Conservation (phyloP, 1,140 invertebrate genomes). For the Oryzaephilus surinamensis region DNA sequence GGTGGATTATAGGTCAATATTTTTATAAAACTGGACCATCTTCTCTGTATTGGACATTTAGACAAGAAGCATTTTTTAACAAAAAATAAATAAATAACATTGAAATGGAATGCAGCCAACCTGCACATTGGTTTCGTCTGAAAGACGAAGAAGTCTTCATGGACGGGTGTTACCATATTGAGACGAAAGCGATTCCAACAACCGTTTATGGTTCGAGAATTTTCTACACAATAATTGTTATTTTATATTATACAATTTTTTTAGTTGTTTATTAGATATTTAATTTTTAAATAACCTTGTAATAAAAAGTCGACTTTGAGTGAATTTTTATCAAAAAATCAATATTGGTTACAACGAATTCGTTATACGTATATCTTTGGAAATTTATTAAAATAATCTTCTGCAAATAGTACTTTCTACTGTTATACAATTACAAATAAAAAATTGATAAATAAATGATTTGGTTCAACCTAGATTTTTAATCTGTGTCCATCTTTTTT, state of each 20-base stretch:
- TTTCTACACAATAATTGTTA: conserved; percentile 1
- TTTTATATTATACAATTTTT: not conserved
- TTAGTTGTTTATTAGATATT: not conserved
- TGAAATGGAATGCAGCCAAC: conserved; percentile 15
- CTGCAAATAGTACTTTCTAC: no score
- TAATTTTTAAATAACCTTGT: not conserved
- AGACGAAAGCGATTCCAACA: conserved; percentile 2
- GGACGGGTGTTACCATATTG: not conserved
- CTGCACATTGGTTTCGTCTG: conserved; percentile 11
- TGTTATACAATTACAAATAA: no score
- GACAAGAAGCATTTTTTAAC: no score
- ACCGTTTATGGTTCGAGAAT: conserved; percentile 8
- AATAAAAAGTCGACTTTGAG: not conserved
- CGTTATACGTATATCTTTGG: no score
- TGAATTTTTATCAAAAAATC: no score
- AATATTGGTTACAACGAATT: no score
- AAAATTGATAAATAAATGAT: conserved; percentile 1
- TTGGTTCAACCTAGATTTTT: not conserved
- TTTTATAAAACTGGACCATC: not conserved
- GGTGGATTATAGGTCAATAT: conserved; percentile 11
- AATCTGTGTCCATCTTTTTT: not conserved
- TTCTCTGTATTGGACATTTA: conserved; percentile 5
- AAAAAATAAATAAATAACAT: conserved; percentile 11
- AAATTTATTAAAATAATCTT: no score
- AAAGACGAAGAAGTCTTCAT: conserved; percentile 3